Evolutionary conservation across 2,888 invertebrate genomes (phyloP).

Genomic region (Nematopogon swammerdamellus): DNA sequence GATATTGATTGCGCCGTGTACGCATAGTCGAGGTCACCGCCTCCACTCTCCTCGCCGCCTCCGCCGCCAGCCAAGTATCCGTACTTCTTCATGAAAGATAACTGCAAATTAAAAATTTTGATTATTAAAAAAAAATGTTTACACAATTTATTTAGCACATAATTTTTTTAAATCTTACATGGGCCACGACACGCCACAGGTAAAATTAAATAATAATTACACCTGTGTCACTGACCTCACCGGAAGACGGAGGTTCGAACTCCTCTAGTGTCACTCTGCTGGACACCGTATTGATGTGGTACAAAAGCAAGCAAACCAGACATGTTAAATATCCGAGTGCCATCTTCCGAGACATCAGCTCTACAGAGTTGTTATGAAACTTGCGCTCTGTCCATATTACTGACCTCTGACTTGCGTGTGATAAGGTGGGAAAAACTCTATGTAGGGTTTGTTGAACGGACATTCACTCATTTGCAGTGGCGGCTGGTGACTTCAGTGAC

Average conservation of each 20-base stretch:
- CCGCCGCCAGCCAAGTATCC: conserved; percentile 63
- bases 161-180: too few relatives aligned
- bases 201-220: conserved; percentile 8
- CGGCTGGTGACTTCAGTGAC: too few relatives aligned
- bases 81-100: conserved; percentile 65
- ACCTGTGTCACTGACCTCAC: too few relatives aligned
- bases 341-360: background rate
- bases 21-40: conserved; percentile 48
- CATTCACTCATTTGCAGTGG: background rate
- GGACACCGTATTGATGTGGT: background rate
- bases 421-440: background rate
- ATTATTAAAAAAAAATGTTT: too few relatives aligned
- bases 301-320: background rate
- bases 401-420: background rate
- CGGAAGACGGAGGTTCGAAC: background rate
- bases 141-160: too few relatives aligned
- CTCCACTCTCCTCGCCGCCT: conserved; percentile 28
- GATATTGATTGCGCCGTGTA: conserved; percentile 61
- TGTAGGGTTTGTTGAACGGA: background rate
- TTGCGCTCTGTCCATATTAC: background rate
- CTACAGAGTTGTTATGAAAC: background rate
- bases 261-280: background rate
- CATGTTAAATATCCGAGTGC: background rate
- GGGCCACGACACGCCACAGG: conserved; percentile 48
- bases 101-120: conserved; percentile 44